A percentile compares a stretch with the other conserved stretches of the same genome.
Conservation (phyloP, 2,797 vertebrate species). For the Poecilia wingei region DNA sequence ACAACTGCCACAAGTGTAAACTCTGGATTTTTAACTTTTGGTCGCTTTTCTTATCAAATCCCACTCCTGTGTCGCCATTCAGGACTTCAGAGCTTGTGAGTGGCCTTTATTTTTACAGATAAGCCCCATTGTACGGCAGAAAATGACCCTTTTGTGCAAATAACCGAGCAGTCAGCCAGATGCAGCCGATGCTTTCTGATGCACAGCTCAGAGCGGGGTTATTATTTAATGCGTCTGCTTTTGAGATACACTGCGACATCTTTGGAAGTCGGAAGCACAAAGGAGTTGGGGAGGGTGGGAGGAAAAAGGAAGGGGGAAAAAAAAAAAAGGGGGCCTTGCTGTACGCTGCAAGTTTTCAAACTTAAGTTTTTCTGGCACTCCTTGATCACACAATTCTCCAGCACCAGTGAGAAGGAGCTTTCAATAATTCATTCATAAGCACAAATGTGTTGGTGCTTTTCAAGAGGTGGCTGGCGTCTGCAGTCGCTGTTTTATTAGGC, state of each 20-base stretch:
- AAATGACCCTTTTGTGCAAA: constrained; percentile 25
- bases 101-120: constrained; percentile 41
- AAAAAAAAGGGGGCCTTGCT: constrained; percentile 13
- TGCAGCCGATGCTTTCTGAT: constrained; percentile 54
- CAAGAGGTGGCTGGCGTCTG: constrained; percentile 34
- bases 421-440: constrained; percentile 66
- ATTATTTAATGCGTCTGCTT: constrained; percentile 42
- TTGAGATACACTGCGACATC: constrained; percentile 32
- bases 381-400: constrained; percentile 55
- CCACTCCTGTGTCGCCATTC: constrained; percentile 45
- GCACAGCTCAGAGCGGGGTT: constrained; percentile 28
- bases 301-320: not conserved
- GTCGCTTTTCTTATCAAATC: not conserved
- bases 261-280: constrained; percentile 35
- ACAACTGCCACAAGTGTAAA: constrained; percentile 40
- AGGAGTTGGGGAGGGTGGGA: not conserved
- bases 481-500: constrained; percentile 47
- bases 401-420: constrained; percentile 39
- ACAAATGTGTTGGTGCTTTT: constrained; percentile 35
- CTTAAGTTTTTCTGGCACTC: constrained; percentile 36
- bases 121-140: constrained; percentile 28
- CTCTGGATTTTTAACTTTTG: constrained; percentile 43
- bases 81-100: constrained; percentile 37
- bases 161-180: constrained; percentile 29
- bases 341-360: constrained; percentile 39